phyloP scores from a whole-genome alignment of 2,113 vertebrate genomes.

The Progne subis region DNA sequence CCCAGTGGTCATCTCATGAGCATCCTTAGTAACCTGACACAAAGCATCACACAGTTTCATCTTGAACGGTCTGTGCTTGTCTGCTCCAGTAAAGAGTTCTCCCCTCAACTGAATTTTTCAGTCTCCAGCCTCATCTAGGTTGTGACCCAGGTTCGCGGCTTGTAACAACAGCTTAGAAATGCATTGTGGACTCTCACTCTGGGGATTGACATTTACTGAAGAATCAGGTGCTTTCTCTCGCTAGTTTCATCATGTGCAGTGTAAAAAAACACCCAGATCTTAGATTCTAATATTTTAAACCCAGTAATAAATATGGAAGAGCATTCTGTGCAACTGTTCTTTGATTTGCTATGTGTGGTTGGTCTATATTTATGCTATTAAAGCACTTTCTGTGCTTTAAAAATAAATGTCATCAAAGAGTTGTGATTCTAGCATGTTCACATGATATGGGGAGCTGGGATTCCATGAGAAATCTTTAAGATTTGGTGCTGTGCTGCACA shows the following conservation, averaged over 20 bases:
- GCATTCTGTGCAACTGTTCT: neutral
- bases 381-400: neutral
- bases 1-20: neutral
- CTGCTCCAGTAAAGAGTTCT: neutral
- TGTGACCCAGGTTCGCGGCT: neutral
- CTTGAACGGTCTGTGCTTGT: neutral
- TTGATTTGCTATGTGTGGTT: neutral
- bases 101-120: neutral
- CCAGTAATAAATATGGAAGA: neutral
- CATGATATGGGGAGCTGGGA: neutral
- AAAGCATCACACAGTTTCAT: neutral
- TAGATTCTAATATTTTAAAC: neutral
- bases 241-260: neutral
- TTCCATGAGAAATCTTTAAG: neutral
- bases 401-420: neutral
- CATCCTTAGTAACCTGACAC: neutral
- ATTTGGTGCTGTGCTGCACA: neutral
- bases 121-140: neutral
- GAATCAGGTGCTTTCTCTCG: neutral
- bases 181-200: neutral
- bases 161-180: neutral
- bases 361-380: neutral
- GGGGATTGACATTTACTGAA: neutral
- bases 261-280: neutral
- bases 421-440: neutral